These are phyloP conservation scores for Colius striatus DNA, from an alignment of 2,113 vertebrate genomes.

Conservation along the genomic window DNA sequence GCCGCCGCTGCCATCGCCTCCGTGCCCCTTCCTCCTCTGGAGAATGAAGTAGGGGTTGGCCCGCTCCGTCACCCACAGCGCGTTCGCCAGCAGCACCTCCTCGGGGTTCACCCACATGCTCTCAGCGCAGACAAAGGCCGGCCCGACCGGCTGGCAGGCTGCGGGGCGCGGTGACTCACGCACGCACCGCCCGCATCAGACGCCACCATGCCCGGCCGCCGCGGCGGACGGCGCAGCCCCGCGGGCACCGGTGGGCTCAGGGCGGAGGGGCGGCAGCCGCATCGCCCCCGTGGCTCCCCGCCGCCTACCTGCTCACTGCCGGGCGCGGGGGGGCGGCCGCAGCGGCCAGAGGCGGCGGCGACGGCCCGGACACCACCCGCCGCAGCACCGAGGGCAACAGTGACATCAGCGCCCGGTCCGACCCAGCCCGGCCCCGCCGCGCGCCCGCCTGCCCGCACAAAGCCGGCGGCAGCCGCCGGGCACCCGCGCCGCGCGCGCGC, in stretches of 20 bases:
- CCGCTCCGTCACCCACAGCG: constrained; percentile 94
- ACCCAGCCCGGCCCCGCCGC: background rate
- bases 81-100: constrained; percentile 94
- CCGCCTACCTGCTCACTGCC: background rate
- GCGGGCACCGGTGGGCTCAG: background rate
- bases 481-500: background rate
- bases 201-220: background rate
- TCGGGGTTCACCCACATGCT: constrained; percentile 97
- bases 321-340: background rate
- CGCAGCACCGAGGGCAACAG: background rate
- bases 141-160: background rate
- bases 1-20: constrained; percentile 89
- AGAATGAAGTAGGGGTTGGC: constrained; percentile 97
- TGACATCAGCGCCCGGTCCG: constrained; percentile 12
- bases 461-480: background rate
- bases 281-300: background rate
- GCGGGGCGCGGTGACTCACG: background rate
- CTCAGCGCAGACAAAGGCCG: constrained; percentile 15
- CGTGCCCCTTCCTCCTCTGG: constrained; percentile 94
- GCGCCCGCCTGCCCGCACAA: background rate
- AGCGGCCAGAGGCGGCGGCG: too few relatives aligned
- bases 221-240: background rate
- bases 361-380: too few relatives aligned
- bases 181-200: background rate
- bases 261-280: background rate